phyloP scores from a whole-genome alignment of 2,888 invertebrate species.

The Magallana nippona region DNA sequence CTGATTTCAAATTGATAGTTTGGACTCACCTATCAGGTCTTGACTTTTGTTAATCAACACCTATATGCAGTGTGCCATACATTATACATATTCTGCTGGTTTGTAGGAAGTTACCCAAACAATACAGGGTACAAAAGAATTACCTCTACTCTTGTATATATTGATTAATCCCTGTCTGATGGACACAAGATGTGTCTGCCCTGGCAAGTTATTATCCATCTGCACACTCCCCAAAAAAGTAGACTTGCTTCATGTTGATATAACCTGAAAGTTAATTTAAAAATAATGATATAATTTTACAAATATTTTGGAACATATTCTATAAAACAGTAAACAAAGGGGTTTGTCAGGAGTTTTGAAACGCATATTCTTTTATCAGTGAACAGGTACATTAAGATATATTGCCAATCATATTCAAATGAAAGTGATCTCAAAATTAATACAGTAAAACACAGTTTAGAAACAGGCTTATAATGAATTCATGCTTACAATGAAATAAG shows the following conservation, averaged over 20 bases:
- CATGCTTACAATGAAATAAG: no score
- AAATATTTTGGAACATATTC: neutral
- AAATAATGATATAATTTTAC: neutral
- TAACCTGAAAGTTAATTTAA: neutral
- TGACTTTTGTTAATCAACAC: neutral
- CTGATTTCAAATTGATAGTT: neutral
- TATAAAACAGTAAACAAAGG: no score
- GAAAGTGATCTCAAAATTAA: no score
- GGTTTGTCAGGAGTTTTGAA: no score
- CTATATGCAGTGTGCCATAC: neutral
- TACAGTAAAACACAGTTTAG: no score
- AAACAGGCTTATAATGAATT: no score
- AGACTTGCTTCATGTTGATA: neutral
- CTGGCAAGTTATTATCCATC: neutral
- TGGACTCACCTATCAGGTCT: no score
- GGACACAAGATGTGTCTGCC: slow-evolving; percentile 8
- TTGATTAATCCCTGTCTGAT: neutral
- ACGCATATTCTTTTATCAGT: no score
- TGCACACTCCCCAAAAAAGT: neutral
- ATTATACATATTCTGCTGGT: slow-evolving; percentile 3
- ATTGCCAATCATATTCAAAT: no score
- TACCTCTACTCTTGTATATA: neutral
- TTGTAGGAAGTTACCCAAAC: neutral
- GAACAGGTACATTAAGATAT: no score
- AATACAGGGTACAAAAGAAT: neutral